Percentiles rank a stretch among this genome's conserved stretches.
phyloP scores from a whole-genome alignment of 2,113 vertebrate species.

The Nanger granti region DNA sequence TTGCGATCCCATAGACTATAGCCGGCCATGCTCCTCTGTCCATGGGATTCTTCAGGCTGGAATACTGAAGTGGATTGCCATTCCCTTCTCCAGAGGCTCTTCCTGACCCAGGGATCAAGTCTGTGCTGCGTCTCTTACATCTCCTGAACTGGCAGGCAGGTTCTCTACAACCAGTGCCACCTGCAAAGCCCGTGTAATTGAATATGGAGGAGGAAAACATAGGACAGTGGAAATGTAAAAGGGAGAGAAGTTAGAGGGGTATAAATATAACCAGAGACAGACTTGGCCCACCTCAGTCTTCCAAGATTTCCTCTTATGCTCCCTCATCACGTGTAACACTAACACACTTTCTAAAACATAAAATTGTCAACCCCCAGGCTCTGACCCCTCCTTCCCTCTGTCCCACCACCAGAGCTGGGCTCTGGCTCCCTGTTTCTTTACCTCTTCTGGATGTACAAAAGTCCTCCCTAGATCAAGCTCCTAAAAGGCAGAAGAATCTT shows the following conservation, averaged over 20 bases:
- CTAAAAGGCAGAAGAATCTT: not conserved
- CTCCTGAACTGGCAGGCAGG: not conserved
- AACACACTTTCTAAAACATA: not conserved
- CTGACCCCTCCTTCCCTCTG: not conserved
- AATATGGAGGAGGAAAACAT: not conserved
- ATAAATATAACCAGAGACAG: not conserved
- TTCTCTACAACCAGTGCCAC: not conserved
- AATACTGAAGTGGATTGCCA: not conserved
- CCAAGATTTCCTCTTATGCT: not conserved
- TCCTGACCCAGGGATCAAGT: rapidly evolving
- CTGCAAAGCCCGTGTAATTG: not conserved
- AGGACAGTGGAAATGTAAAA: not conserved
- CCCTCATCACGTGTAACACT: not conserved
- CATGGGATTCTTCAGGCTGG: not conserved
- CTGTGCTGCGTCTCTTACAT: rapidly evolving
- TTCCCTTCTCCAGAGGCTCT: not conserved
- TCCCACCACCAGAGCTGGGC: not conserved
- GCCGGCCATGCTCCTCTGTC: not conserved
- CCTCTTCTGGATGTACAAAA: not conserved
- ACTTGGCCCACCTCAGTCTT: not conserved
- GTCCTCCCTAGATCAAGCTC: not conserved
- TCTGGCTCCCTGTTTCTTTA: not conserved
- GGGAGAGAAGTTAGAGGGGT: not conserved
- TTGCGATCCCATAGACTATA: not conserved
- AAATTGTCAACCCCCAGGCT: not conserved